Evolutionary conservation across 30 jellyfish, hydroid and myxozoan genomes (phyloP).

Genomic region (Catostylus mosaicus): DNA sequence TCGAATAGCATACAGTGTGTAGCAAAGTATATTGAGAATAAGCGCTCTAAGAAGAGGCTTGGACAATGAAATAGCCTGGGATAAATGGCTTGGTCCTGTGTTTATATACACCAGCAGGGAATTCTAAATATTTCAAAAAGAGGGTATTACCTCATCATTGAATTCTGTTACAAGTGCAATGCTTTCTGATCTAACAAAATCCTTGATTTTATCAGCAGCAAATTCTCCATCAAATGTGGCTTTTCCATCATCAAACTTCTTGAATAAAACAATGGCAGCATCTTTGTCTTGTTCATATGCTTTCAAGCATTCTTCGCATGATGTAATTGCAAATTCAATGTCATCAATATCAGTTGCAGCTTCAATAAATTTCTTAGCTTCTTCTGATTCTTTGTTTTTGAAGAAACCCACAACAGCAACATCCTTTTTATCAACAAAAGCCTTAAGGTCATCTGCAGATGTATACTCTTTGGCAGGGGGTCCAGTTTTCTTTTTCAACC

Average conservation of each 20-base stretch:
- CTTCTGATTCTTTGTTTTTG: slow-evolving; percentile 76
- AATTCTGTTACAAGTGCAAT: slow-evolving; percentile 97
- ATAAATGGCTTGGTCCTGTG: no score
- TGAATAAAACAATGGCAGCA: slow-evolving; percentile 82
- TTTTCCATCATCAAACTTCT: slow-evolving; percentile 98
- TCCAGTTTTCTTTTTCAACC: slow-evolving; percentile 99
- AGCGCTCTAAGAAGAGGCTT: no score
- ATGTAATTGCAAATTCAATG: slow-evolving; percentile 82
- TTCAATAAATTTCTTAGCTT: slow-evolving; percentile 75
- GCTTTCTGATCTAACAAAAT: slow-evolving; percentile 82
- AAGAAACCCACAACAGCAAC: slow-evolving; percentile 98
- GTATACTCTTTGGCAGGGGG: slow-evolving; percentile 88
- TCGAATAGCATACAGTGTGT: no score
- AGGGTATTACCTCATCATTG: slow-evolving; percentile 86
- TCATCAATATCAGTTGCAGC: slow-evolving; percentile 92
- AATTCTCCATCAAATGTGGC: slow-evolving; percentile 87
- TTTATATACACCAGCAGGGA: no score
- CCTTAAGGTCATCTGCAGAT: slow-evolving; percentile 82
- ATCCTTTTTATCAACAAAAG: slow-evolving; percentile 82
- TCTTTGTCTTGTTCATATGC: slow-evolving; percentile 79
- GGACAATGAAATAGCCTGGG: no score
- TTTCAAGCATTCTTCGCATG: slow-evolving; percentile 35
- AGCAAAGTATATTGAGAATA: no score
- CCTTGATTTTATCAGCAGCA: slow-evolving; percentile 57
- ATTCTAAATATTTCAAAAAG: neutral